Percentiles rank a stretch among this genome's conserved stretches.
Evolutionary conservation across 2,113 vertebrate genomes (phyloP).

Genomic region (Eurypyga helias): DNA sequence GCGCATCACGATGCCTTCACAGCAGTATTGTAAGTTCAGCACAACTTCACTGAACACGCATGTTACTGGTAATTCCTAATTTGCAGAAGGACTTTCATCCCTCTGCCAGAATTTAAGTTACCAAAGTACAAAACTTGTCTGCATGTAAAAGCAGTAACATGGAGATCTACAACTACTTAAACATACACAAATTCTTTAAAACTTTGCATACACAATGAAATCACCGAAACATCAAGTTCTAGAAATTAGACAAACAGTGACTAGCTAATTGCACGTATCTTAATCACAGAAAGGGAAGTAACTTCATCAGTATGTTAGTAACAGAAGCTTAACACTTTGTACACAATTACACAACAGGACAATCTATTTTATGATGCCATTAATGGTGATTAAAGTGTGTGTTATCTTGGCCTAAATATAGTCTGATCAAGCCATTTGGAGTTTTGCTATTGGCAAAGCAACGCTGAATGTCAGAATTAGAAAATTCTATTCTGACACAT

Average conservation of each 20-base stretch:
- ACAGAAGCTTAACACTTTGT: neutral
- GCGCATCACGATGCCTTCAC: neutral
- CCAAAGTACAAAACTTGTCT: neutral
- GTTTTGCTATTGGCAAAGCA: neutral
- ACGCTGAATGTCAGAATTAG: neutral
- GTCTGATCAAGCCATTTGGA: neutral
- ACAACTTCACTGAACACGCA: neutral
- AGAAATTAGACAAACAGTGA: neutral
- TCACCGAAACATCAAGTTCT: neutral
- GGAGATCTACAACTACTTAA: neutral
- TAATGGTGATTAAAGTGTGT: neutral
- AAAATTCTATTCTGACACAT: neutral
- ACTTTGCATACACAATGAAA: neutral
- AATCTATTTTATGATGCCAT: neutral
- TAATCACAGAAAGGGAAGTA: neutral
- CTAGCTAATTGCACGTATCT: neutral
- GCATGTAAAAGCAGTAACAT: accelerated
- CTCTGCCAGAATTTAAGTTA: neutral
- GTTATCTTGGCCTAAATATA: neutral
- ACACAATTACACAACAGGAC: neutral
- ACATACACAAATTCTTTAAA: neutral
- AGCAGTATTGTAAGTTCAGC: neutral
- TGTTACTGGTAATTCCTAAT: neutral
- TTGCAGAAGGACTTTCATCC: neutral
- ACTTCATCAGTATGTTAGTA: neutral